Conservation (phyloP, 2,113 vertebrate genomes). For the Tympanuchus pallidicinctus region DNA sequence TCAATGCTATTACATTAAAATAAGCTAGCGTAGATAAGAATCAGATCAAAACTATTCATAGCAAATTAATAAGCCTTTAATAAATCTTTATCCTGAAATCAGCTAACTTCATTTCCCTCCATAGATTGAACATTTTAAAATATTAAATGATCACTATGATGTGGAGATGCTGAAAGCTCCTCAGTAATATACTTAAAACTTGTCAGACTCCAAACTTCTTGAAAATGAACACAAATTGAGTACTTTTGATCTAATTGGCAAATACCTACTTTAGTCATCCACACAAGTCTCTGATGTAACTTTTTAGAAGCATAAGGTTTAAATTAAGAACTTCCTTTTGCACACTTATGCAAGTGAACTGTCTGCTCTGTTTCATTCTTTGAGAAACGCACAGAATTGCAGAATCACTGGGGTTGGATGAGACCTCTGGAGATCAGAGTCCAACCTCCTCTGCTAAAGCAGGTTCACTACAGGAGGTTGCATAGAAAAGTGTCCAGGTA, state of each 20-base stretch:
- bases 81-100: neutral
- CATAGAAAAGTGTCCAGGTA: no score
- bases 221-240: neutral
- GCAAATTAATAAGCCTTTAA: neutral
- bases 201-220: neutral
- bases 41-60: neutral
- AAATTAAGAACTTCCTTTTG: neutral
- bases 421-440: no score
- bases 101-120: neutral
- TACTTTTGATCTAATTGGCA: neutral
- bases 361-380: neutral
- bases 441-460: no score
- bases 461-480: no score
- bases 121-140: neutral
- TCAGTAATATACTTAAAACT: neutral
- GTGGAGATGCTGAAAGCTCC: neutral
- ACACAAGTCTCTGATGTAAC: neutral
- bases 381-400: neutral
- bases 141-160: neutral
- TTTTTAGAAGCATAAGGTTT: neutral
- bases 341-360: neutral
- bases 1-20: neutral
- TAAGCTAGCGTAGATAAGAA: neutral
- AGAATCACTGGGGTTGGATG: no score
- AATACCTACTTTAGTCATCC: neutral